Evolutionary conservation across 2,888 invertebrate species (phyloP).

Genomic region (Microdon myrmicae): DNA sequence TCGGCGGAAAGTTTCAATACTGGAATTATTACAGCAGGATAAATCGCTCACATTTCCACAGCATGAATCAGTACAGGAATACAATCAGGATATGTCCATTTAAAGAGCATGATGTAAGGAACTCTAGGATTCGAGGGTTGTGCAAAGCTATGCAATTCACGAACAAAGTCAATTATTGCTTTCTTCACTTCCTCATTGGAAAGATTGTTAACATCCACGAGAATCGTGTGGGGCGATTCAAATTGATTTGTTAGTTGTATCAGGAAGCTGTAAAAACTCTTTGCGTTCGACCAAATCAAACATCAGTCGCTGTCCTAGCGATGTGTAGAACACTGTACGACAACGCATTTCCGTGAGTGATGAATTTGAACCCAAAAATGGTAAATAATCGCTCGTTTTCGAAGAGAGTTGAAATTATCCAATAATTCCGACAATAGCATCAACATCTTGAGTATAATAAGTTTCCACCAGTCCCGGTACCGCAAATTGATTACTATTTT

Average conservation of each 20-base stretch:
- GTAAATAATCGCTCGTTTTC: constrained; percentile 97
- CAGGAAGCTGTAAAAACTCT: constrained; percentile 95
- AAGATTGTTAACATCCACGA: constrained; percentile 81
- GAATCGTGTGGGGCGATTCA: constrained; percentile 84
- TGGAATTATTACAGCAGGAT: constrained; percentile 92
- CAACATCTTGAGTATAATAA: constrained; percentile 92
- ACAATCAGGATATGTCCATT: constrained; percentile 97
- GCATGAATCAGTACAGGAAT: constrained; percentile 90
- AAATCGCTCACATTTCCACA: constrained; percentile 92
- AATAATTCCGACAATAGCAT: constrained; percentile 93
- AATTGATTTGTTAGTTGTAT: constrained; percentile 90
- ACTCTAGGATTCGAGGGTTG: constrained; percentile 96
- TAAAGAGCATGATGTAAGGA: constrained; percentile 97
- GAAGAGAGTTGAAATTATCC: constrained; percentile 96
- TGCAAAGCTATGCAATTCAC: constrained; percentile 93
- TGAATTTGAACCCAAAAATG: constrained; percentile 89
- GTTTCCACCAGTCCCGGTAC: constrained; percentile 96
- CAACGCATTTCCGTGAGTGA: constrained; percentile 91
- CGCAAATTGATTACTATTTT: constrained; percentile 99
- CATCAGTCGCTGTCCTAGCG: constrained; percentile 92
- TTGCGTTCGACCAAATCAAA: constrained; percentile 97
- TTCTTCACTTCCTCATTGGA: constrained; percentile 88
- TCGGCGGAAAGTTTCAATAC: constrained; percentile 95
- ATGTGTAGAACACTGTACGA: constrained; percentile 97
- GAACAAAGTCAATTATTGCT: constrained; percentile 91